These are phyloP conservation scores for Mellilla xanthometata DNA, from an alignment of 2,888 invertebrate genomes.

Conservation along the genomic window DNA sequence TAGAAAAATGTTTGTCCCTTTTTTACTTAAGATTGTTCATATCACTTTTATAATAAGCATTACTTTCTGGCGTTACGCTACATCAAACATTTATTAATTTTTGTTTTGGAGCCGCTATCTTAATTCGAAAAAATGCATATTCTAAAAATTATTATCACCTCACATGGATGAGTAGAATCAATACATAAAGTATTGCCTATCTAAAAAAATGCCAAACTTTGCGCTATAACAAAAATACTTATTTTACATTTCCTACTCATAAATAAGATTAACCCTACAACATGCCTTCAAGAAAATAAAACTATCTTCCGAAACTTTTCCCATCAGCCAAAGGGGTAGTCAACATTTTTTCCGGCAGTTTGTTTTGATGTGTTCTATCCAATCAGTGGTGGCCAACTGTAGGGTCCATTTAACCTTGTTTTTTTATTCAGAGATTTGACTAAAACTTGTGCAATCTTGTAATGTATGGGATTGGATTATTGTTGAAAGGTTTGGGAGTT, in stretches of 20 bases:
- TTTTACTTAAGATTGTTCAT: no score
- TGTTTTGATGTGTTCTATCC: slow-evolving; percentile 42
- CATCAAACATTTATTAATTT: no score
- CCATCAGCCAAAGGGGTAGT: slow-evolving; percentile 47
- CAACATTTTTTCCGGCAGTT: slow-evolving; percentile 55
- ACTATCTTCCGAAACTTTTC: slow-evolving; percentile 15
- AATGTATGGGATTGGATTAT: slow-evolving; percentile 26
- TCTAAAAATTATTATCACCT: no score
- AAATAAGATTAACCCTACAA: slow-evolving; percentile 19
- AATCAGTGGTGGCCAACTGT: slow-evolving; percentile 17
- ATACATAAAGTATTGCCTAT: no score
- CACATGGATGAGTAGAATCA: no score
- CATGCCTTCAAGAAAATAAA: slow-evolving; percentile 17
- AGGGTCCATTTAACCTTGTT: neutral
- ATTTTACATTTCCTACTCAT: slow-evolving; percentile 24
- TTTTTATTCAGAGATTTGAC: slow-evolving; percentile 13
- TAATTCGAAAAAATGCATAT: no score
- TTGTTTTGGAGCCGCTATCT: no score
- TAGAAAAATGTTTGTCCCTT: no score
- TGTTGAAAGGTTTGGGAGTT: neutral
- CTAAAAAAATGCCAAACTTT: no score
- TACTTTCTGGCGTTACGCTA: no score
- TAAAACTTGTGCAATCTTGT: slow-evolving; percentile 21
- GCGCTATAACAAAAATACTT: neutral
- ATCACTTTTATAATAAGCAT: no score